phyloP scores from a whole-genome alignment of 2,797 vertebrate genomes.

The Sciurus carolinensis region DNA sequence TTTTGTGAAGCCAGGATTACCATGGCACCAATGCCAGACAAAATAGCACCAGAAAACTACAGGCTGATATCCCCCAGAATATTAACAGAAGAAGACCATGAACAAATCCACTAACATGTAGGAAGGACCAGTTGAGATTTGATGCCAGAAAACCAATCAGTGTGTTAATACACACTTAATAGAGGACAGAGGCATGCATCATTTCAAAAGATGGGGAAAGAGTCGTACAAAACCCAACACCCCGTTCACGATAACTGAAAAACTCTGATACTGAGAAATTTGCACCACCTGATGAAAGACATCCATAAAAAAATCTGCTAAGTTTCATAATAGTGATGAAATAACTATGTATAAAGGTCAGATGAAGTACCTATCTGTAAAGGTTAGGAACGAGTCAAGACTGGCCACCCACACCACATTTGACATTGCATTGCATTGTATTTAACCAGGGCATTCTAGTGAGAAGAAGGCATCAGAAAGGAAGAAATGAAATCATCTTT shows the following conservation, averaged over 20 bases:
- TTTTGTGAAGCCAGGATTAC: not conserved
- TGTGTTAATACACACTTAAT: not conserved
- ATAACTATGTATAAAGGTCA: not conserved
- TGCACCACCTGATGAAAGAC: not conserved
- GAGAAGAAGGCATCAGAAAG: not conserved
- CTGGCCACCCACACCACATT: too few relatives aligned
- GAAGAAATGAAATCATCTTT: not conserved
- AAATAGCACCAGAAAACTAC: too few relatives aligned
- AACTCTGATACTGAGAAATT: not conserved
- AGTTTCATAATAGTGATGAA: not conserved
- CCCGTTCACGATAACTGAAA: not conserved
- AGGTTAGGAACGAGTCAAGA: not conserved
- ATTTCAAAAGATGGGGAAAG: not conserved
- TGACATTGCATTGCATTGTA: not conserved
- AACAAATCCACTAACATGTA: not conserved
- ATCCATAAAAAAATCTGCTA: too few relatives aligned
- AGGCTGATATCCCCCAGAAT: not conserved
- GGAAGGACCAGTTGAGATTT: not conserved
- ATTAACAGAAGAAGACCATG: not conserved
- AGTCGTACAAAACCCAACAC: not conserved
- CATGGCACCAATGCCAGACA: not conserved
- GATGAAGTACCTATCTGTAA: not conserved
- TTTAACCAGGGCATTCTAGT: not conserved
- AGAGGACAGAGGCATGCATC: not conserved
- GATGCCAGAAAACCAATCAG: not conserved